Percentiles rank a stretch among this genome's conserved stretches.
Evolutionary conservation across 2,888 invertebrate species (phyloP).

Genomic region (Myathropa florea): DNA sequence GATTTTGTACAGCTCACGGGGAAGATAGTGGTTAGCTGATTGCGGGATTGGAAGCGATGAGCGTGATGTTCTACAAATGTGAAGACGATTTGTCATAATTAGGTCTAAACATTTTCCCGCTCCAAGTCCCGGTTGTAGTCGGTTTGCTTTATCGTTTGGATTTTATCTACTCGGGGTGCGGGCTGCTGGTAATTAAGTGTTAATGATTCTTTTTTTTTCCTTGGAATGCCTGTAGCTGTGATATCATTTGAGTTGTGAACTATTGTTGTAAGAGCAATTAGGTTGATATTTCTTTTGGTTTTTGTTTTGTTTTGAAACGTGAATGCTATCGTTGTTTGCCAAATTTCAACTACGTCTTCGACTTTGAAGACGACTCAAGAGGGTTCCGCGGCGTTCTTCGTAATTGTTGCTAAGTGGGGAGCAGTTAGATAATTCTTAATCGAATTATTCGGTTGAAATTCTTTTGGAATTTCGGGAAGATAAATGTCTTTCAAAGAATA

Average conservation of each 20-base stretch:
- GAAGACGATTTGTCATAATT: constrained; percentile 42
- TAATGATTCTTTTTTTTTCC: background rate
- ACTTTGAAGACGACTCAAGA: background rate
- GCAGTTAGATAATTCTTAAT: background rate
- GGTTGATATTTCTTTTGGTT: background rate
- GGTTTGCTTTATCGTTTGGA: background rate
- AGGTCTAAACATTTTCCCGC: constrained; percentile 5
- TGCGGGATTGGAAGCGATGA: constrained; percentile 26
- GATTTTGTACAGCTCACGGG: background rate
- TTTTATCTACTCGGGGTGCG: background rate
- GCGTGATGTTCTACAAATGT: constrained; percentile 23
- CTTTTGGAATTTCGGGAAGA: background rate
- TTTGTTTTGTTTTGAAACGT: background rate
- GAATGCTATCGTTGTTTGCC: background rate
- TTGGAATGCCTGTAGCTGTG: background rate
- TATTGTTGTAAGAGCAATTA: constrained; percentile 25
- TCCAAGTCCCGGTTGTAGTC: background rate
- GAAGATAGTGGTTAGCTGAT: constrained; percentile 30
- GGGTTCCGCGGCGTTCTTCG: background rate
- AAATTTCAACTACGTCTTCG: background rate
- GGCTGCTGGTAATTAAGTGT: background rate
- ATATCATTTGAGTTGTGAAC: constrained; percentile 15
- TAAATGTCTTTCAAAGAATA: background rate
- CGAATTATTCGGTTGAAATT: background rate
- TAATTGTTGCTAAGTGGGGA: background rate